Evolutionary conservation across 2,888 invertebrate genomes (phyloP).

Genomic region (Nipponacmea schrenckii): DNA sequence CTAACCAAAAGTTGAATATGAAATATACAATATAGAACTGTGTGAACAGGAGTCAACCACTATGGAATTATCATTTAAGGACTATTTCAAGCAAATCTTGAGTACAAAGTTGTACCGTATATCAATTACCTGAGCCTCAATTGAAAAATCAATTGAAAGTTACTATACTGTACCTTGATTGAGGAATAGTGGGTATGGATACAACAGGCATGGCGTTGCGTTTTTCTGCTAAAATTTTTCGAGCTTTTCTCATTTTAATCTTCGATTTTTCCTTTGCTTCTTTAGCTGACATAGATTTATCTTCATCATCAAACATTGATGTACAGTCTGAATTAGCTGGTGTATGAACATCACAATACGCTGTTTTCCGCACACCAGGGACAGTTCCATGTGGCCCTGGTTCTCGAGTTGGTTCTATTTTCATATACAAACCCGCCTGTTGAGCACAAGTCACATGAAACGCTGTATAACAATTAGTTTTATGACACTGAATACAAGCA

Average conservation of each 20-base stretch:
- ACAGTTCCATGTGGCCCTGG: slow-evolving; percentile 47
- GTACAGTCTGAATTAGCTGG: slow-evolving; percentile 72
- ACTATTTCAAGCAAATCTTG: too few relatives aligned
- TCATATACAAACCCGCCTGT: slow-evolving; percentile 81
- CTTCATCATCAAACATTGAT: slow-evolving; percentile 59
- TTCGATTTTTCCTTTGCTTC: slow-evolving; percentile 69
- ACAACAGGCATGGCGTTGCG: slow-evolving; percentile 90
- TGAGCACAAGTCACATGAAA: slow-evolving; percentile 99
- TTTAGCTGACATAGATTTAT: slow-evolving; percentile 54
- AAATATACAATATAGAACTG: too few relatives aligned
- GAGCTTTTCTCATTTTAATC: slow-evolving; percentile 86
- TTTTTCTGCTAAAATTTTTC: slow-evolving; percentile 88
- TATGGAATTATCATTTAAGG: too few relatives aligned
- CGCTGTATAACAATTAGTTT: slow-evolving; percentile 94
- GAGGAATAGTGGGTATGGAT: slow-evolving; percentile 87
- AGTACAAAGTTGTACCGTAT: too few relatives aligned
- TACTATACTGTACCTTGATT: slow-evolving; percentile 41
- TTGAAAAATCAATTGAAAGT: too few relatives aligned
- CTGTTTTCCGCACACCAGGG: slow-evolving; percentile 83
- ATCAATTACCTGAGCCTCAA: too few relatives aligned
- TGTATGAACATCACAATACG: slow-evolving; percentile 94
- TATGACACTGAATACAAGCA: slow-evolving; percentile 98
- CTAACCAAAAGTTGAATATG: too few relatives aligned
- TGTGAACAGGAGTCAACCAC: too few relatives aligned
- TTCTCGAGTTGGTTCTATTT: slow-evolving; percentile 89